Evolutionary conservation across 2,888 invertebrate species (phyloP).

Genomic region (Adela reaumurella): DNA sequence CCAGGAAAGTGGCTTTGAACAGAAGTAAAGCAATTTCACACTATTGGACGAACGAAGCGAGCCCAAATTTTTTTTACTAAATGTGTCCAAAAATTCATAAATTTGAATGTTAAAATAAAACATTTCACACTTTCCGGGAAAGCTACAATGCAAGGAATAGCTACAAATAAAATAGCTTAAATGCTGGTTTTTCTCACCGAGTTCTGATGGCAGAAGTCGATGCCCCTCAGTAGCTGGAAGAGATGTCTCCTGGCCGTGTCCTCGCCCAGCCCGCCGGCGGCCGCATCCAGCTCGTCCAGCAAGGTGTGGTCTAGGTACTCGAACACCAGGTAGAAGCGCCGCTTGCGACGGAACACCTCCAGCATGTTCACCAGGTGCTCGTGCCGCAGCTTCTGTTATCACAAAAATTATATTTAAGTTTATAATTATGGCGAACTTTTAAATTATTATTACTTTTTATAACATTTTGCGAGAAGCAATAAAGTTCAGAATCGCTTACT

Average conservation of each 20-base stretch:
- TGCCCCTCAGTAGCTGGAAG: conserved; percentile 76
- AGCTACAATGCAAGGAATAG: too few relatives aligned
- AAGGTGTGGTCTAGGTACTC: conserved; percentile 85
- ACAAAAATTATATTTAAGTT: neutral
- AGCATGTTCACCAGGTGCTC: conserved; percentile 86
- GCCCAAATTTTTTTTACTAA: too few relatives aligned
- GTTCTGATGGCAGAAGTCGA: conserved; percentile 79
- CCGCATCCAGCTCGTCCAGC: conserved; percentile 76
- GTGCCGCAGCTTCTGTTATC: conserved; percentile 74
- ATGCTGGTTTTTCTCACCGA: conserved; percentile 61
- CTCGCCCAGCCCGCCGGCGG: conserved; percentile 68
- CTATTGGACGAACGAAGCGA: too few relatives aligned
- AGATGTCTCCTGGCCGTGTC: conserved; percentile 70
- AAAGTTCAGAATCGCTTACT: neutral
- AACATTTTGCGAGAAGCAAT: too few relatives aligned
- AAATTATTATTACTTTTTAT: neutral
- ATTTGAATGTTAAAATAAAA: too few relatives aligned
- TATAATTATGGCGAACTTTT: too few relatives aligned
- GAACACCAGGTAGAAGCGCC: conserved; percentile 82
- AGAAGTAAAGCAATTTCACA: too few relatives aligned
- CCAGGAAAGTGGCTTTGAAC: too few relatives aligned
- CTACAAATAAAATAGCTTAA: too few relatives aligned
- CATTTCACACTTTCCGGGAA: too few relatives aligned
- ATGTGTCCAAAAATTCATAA: too few relatives aligned
- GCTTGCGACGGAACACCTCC: conserved; percentile 81